phyloP scores from a whole-genome alignment of 64 coral and sea anemone species.

The Montipora capricornis region DNA sequence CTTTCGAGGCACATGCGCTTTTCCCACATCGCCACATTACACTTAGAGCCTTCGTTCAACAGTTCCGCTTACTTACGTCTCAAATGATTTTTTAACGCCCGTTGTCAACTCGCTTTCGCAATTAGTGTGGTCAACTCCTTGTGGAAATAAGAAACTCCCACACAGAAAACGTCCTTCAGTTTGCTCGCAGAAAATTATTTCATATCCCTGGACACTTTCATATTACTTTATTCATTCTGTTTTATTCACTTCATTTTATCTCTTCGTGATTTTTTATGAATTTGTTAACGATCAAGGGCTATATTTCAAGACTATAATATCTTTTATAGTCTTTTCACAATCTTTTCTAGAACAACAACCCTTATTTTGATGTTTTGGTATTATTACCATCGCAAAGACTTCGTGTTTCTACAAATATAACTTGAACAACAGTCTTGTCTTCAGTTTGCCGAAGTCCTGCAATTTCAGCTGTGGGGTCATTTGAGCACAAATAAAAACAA shows the following conservation, averaged over 20 bases:
- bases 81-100: slow-evolving; percentile 12
- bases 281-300: too few species aligned
- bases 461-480: too few species aligned
- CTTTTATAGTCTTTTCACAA: neutral
- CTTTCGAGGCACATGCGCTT: neutral
- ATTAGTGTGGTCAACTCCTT: neutral
- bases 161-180: neutral
- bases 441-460: too few species aligned
- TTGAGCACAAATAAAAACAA: neutral
- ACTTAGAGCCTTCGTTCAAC: neutral
- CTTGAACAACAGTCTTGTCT: too few species aligned
- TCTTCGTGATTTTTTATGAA: too few species aligned
- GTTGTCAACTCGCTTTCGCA: neutral
- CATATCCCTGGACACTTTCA: neutral
- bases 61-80: neutral
- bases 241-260: neutral
- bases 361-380: neutral
- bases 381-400: neutral
- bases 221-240: neutral
- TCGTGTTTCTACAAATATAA: neutral
- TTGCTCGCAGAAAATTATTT: neutral
- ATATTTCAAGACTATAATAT: too few species aligned
- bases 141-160: neutral
- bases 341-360: neutral
- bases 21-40: neutral